Conservation (phyloP, 2,888 invertebrate genomes). For the Coenonympha arcania region DNA sequence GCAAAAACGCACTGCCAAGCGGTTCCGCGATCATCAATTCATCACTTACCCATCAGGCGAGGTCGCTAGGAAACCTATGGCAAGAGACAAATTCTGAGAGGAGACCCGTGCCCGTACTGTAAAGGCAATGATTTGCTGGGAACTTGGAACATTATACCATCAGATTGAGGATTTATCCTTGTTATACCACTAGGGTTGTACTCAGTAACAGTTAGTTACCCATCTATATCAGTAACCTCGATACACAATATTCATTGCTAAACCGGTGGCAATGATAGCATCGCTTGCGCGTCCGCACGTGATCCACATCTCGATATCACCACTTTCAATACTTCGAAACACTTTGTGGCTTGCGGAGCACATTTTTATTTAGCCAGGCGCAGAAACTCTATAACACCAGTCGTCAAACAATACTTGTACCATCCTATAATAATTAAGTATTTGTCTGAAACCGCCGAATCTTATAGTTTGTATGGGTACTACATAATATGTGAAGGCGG, state of each 20-base stretch:
- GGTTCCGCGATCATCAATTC: too few species aligned
- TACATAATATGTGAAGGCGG: too few species aligned
- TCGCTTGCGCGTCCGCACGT: slow-evolving; percentile 21
- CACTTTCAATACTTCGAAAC: slow-evolving; percentile 21
- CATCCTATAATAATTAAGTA: not conserved
- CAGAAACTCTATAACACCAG: not conserved
- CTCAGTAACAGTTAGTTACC: not conserved
- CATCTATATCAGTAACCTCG: slow-evolving; percentile 6
- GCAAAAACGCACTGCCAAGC: too few species aligned
- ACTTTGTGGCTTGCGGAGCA: slow-evolving; percentile 10
- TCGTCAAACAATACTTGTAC: too few species aligned
- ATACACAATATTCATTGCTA: slow-evolving; percentile 16
- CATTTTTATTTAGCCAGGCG: slow-evolving; percentile 14
- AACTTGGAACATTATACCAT: not conserved
- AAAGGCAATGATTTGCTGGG: too few species aligned
- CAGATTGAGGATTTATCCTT: not conserved
- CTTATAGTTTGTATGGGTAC: too few species aligned
- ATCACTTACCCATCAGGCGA: too few species aligned
- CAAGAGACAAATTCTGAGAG: not conserved
- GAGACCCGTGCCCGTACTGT: too few species aligned
- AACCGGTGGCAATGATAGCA: slow-evolving; percentile 15
- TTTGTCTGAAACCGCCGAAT: too few species aligned
- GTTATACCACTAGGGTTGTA: too few species aligned
- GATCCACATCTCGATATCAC: slow-evolving; percentile 19
- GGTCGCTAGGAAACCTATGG: too few species aligned